Evolutionary conservation across 2,888 invertebrate genomes (phyloP).

Genomic region (Callosobruchus maculatus): DNA sequence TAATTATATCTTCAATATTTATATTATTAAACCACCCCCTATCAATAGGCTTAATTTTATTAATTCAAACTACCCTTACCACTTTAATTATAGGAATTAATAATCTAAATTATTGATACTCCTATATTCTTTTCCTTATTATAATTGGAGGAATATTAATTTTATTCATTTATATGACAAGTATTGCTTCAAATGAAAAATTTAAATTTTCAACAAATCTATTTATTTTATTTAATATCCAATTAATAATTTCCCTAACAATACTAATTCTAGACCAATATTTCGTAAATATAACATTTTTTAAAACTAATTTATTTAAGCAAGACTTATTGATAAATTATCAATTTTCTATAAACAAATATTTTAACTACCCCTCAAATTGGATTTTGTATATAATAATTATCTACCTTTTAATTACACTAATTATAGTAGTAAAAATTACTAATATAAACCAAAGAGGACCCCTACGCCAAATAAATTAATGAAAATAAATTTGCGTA

Average conservation of each 20-base stretch:
- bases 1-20: conserved; percentile 45
- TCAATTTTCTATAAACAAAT: too few relatives aligned
- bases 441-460: conserved; percentile 56
- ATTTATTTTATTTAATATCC: conserved; percentile 27
- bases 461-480: conserved; percentile 51
- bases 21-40: conserved; percentile 53
- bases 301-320: conserved; percentile 23
- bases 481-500: conserved; percentile 54
- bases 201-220: conserved; percentile 43
- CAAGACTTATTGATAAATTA: too few relatives aligned
- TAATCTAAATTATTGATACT: conserved; percentile 57
- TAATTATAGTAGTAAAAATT: conserved; percentile 60
- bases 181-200: conserved; percentile 60
- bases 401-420: conserved; percentile 57
- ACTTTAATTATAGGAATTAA: conserved; percentile 50
- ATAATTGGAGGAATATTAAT: conserved; percentile 63
- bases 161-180: conserved; percentile 62
- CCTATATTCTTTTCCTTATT: conserved; percentile 60
- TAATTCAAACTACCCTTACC: conserved; percentile 54
- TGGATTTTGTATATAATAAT: conserved; percentile 55
- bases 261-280: neutral
- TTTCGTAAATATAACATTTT: neutral
- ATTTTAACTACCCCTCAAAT: conserved; percentile 52
- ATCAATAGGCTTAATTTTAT: conserved; percentile 54
- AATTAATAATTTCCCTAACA: neutral